A percentile compares a stretch with the other conserved stretches of the same genome.
phyloP scores from a whole-genome alignment of 2,113 vertebrate genomes.

The Thomomys bottae region DNA sequence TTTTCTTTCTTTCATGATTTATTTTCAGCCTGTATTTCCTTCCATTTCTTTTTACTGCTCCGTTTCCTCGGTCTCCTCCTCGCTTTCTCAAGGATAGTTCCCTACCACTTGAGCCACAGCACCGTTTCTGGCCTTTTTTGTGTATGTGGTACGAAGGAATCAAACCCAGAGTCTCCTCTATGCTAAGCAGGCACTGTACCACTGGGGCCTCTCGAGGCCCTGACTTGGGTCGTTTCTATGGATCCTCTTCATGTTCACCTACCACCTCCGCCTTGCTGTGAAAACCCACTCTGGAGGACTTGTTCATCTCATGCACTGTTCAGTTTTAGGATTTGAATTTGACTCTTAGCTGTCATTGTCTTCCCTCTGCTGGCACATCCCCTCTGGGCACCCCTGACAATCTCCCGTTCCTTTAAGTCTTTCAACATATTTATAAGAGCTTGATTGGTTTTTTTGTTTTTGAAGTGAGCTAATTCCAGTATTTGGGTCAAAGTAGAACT shows the following conservation, averaged over 20 bases:
- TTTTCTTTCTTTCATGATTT: background rate
- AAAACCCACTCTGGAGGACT: background rate
- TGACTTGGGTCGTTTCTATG: background rate
- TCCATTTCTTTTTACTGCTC: background rate
- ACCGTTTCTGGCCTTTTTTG: no score
- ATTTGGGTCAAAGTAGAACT: background rate
- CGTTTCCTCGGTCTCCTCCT: background rate
- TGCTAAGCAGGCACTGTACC: no score
- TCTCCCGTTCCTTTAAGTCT: constrained; percentile 33
- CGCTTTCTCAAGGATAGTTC: no score
- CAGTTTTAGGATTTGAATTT: background rate
- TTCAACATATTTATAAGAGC: background rate
- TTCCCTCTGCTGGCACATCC: background rate
- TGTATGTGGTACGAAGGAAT: no score
- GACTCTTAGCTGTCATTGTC: background rate
- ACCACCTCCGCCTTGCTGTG: background rate
- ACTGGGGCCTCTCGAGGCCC: no score
- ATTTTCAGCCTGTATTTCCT: background rate
- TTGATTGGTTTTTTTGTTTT: background rate
- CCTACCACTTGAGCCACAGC: no score
- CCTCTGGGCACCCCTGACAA: background rate
- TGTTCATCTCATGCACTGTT: background rate
- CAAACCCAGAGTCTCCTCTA: no score
- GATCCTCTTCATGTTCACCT: background rate
- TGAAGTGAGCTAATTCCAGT: background rate